phyloP scores from a whole-genome alignment of 2,797 vertebrate species.

The Halcyon leucocephala region DNA sequence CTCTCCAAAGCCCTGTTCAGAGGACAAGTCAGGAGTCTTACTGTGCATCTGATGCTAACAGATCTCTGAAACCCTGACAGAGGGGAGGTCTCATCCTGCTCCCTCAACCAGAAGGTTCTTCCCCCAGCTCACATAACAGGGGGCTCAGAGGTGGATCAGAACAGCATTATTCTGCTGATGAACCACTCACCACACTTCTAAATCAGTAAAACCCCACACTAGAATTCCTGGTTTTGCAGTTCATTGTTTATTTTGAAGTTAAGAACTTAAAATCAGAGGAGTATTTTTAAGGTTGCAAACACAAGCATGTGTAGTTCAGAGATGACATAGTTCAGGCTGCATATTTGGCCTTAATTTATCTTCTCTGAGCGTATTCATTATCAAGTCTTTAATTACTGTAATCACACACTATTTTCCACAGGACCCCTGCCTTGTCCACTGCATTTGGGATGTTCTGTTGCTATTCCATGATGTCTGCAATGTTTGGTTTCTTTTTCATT shows the following conservation, averaged over 20 bases:
- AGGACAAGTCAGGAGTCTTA: neutral
- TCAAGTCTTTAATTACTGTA: neutral
- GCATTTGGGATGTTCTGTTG: neutral
- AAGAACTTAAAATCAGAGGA: neutral
- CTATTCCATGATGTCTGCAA: neutral
- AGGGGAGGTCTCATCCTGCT: neutral
- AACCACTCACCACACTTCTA: neutral
- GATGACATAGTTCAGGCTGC: neutral
- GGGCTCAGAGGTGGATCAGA: neutral
- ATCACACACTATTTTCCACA: neutral
- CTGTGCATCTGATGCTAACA: no score
- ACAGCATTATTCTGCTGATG: neutral
- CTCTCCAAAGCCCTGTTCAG: neutral
- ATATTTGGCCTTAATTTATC: neutral
- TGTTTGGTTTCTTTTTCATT: neutral
- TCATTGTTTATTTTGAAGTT: neutral
- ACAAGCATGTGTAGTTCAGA: neutral
- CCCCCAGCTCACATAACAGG: rapidly evolving
- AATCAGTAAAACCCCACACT: neutral
- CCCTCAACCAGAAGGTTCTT: neutral
- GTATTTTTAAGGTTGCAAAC: neutral
- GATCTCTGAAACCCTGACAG: neutral
- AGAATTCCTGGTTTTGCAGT: neutral
- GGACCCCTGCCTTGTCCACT: neutral
- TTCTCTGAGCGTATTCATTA: neutral